phyloP scores from a whole-genome alignment of 2,113 vertebrate species.

The Asarcornis scutulata region DNA sequence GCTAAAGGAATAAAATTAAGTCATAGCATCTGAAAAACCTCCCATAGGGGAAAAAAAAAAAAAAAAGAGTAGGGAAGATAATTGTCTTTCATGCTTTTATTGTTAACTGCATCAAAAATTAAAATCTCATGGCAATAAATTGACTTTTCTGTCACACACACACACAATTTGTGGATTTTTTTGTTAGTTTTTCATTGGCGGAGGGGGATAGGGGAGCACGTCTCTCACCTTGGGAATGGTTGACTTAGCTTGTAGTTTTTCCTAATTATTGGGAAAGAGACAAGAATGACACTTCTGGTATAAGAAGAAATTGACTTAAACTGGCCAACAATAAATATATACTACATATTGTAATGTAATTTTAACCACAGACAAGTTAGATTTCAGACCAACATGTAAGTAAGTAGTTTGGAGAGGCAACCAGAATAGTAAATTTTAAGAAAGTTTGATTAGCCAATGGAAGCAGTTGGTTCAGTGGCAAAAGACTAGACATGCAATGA shows the following conservation, averaged over 20 bases:
- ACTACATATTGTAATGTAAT: accelerated
- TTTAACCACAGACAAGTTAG: neutral
- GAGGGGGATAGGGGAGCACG: neutral
- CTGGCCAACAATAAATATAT: neutral
- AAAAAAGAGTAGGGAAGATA: neutral
- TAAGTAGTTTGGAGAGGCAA: neutral
- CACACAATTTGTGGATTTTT: neutral
- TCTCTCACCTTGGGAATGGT: constrained; percentile 25
- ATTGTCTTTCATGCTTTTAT: constrained; percentile 16
- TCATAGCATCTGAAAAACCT: neutral
- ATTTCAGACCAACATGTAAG: neutral
- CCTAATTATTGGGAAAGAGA: constrained; percentile 9
- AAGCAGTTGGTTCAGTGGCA: neutral
- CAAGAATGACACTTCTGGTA: neutral
- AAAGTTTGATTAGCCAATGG: neutral
- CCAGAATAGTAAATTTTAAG: neutral
- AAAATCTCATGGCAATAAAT: constrained; percentile 3
- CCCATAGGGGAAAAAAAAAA: constrained; percentile 6
- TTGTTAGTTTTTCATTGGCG: neutral
- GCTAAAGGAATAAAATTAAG: neutral
- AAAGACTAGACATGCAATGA: neutral
- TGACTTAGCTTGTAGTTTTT: neutral
- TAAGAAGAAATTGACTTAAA: neutral
- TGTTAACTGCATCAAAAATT: constrained; percentile 7
- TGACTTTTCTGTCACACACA: neutral